Evolutionary conservation across 2,113 vertebrate genomes (phyloP), one percentile per base, ranked within the genome.

Genomic region (Labrus mixtus): DNA sequence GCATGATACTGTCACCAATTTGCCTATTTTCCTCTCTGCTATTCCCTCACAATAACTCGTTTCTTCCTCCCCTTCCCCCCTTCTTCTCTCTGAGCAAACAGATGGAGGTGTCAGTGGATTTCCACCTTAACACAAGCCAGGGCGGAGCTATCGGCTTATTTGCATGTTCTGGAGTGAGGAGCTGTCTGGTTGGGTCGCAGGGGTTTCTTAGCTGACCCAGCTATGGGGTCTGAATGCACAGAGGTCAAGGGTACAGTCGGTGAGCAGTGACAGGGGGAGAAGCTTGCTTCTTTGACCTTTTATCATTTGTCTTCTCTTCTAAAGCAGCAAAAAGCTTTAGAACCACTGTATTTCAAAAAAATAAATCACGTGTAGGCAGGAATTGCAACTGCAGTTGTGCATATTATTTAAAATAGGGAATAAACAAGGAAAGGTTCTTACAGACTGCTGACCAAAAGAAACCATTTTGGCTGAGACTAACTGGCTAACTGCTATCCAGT

Each of bases 81-180:
- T 29, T 33, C 45, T 63, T 64, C 54, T 59, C 53, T 76, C 81
- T 45, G 78, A 6, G 51, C 20, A 70, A 93, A 85, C 90, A 93
- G 89, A 93, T 92, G 90, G 90, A 90, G 86, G 81, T 92, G 90
- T 92, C 92, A 93, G 60, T 70, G 70, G 53, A 73, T 75, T 78
- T 88, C 76, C 72, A 80, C 62, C 76, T 39, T 5, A 85, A 82
- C 80, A 71, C 76, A 71, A 77, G 82, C 61, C 76, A 60, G 67
- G 87, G 84, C 19, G 80, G 88, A 80, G 81, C 78, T 36, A 71
- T 19, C 1, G 19, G 20, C 69, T 90, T 67, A 91, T 93, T 87
- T 91, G 88, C 89, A 91, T 90, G 54, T 81, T 69, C 5, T 8
- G 39, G 76, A 75, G 68, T 33, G 85, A 87, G 70, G 71, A 78